Conservation (phyloP, 2,888 invertebrate species). For the Phorcus lineatus region DNA sequence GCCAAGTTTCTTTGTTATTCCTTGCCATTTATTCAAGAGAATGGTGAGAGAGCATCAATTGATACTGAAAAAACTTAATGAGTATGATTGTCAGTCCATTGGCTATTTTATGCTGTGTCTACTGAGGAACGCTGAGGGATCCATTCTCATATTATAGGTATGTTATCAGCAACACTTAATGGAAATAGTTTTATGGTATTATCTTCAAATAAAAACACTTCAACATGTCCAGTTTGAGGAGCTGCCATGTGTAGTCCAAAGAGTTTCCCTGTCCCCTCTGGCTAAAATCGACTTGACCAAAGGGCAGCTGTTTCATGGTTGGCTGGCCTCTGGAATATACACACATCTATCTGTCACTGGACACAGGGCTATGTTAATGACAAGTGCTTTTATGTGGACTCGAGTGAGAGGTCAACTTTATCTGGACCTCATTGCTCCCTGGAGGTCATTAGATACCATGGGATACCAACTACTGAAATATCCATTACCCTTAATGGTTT, state of each 20-base stretch:
- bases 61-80: no score
- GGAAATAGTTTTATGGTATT: background rate
- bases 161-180: background rate
- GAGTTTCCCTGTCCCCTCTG: background rate
- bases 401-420: background rate
- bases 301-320: constrained; percentile 3
- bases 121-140: no score
- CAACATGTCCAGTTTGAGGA: no score
- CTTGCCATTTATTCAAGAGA: no score
- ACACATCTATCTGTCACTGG: constrained; percentile 4
- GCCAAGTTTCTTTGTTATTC: no score
- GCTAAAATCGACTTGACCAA: constrained; percentile 1
- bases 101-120: no score
- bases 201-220: background rate
- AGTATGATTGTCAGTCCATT: no score
- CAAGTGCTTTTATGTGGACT: background rate
- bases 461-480: background rate
- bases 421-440: background rate
- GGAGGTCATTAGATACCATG: background rate
- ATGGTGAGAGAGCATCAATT: no score
- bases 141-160: no score
- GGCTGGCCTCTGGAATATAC: background rate
- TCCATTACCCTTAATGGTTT: background rate
- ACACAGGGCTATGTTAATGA: constrained; percentile 2
- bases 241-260: no score